Evolutionary conservation across 92 coral and sea anemone species (phyloP).

Genomic region (Heliopora coerulea): DNA sequence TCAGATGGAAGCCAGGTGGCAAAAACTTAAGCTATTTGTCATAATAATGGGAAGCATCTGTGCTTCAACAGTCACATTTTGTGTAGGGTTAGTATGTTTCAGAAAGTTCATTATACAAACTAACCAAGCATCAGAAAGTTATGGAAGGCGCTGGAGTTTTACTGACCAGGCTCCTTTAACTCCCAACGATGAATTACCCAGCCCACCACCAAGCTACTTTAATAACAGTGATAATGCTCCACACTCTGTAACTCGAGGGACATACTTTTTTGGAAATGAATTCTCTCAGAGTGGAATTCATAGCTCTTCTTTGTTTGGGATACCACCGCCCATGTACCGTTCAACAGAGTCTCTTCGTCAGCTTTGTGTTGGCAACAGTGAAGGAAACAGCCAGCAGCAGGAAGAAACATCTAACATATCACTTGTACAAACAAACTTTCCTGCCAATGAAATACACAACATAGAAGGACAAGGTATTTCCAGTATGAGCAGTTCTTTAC

Average conservation of each 20-base stretch:
- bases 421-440: not conserved
- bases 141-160: conserved; percentile 8
- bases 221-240: conserved; percentile 2
- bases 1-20: conserved; percentile 11
- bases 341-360: conserved; percentile 36
- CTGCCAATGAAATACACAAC: not conserved
- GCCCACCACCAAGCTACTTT: conserved; percentile 38
- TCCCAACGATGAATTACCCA: conserved; percentile 33
- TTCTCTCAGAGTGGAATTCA: conserved; percentile 43
- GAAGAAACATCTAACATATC: conserved; percentile 9
- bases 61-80: conserved; percentile 32
- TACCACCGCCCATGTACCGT: conserved; percentile 34
- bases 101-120: conserved; percentile 15
- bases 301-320: conserved; percentile 22
- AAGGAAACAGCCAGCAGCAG: conserved; percentile 8
- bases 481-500: too few species aligned
- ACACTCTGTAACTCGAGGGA: conserved; percentile 26
- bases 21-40: conserved; percentile 28
- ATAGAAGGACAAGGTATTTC: not conserved
- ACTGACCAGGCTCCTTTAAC: conserved; percentile 24
- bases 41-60: conserved; percentile 31
- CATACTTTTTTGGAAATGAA: conserved; percentile 38
- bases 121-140: not conserved
- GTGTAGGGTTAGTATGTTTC: conserved; percentile 25
- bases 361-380: not conserved